phyloP scores from a whole-genome alignment of 1,140 invertebrate species.

The Heliconius hermathena region DNA sequence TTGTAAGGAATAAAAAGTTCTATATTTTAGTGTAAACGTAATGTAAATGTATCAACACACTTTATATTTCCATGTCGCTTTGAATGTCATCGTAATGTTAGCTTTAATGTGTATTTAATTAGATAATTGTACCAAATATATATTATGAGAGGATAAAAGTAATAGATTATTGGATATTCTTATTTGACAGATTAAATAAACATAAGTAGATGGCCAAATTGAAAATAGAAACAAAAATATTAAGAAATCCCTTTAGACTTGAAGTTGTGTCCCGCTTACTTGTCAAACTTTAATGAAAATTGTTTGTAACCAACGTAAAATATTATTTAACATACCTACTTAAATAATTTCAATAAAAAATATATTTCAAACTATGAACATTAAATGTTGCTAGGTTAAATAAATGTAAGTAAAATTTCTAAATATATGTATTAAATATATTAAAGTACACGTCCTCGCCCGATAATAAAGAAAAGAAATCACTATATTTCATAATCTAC shows the following conservation, averaged over 20 bases:
- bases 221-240: not conserved
- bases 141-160: not conserved
- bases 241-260: no score
- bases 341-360: not conserved
- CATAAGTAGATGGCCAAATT: not conserved
- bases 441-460: not conserved
- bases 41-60: constrained; percentile 66
- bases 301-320: not conserved
- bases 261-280: no score
- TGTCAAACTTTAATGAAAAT: no score
- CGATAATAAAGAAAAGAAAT: not conserved
- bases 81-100: constrained; percentile 69
- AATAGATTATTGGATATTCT: not conserved
- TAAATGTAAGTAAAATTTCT: constrained; percentile 11
- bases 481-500: constrained; percentile 7
- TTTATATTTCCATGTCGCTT: constrained; percentile 76
- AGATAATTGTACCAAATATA: constrained; percentile 32
- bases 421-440: not conserved
- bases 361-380: constrained; percentile 22
- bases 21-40: constrained; percentile 75
- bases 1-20: constrained; percentile 70
- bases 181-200: not conserved
- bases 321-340: not conserved
- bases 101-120: constrained; percentile 54
- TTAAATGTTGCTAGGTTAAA: constrained; percentile 33